Conservation (phyloP, 2,888 invertebrate species). For the Chrysodeixis includens region DNA sequence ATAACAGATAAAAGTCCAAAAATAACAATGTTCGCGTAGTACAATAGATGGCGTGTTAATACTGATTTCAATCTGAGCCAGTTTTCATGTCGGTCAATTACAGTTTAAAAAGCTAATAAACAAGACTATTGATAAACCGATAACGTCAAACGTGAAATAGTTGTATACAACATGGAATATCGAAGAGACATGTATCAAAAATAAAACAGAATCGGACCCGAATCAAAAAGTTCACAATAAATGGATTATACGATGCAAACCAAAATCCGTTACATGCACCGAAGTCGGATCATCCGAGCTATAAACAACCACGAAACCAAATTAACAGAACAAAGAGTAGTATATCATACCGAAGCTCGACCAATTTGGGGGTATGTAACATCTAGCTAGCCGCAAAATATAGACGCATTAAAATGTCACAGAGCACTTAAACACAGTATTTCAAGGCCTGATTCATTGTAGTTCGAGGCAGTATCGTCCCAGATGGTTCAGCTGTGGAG, state of each 20-base stretch:
- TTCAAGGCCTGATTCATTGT: conserved; percentile 64
- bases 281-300: conserved; percentile 48
- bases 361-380: conserved; percentile 74
- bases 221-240: not conserved
- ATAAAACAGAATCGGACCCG: conserved; percentile 5
- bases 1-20: not conserved
- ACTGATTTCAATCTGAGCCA: not conserved
- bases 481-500: conserved; percentile 35
- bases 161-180: not conserved
- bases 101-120: conserved; percentile 1
- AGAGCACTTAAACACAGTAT: conserved; percentile 57
- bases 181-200: not conserved
- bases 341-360: conserved; percentile 74
- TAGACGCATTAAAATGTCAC: conserved; percentile 74
- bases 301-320: conserved; percentile 63
- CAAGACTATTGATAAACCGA: conserved; percentile 1
- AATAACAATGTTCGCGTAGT: not conserved
- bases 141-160: not conserved
- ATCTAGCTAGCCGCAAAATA: conserved; percentile 73
- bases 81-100: not conserved
- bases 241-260: conserved; percentile 16
- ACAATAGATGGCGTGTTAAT: not conserved
- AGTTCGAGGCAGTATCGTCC: conserved; percentile 49
- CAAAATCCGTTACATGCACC: conserved; percentile 12
- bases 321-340: conserved; percentile 63